Base-by-base conservation (phyloP, 2,888 invertebrate species). In the Mongoloraphidia duomilia region DNA sequence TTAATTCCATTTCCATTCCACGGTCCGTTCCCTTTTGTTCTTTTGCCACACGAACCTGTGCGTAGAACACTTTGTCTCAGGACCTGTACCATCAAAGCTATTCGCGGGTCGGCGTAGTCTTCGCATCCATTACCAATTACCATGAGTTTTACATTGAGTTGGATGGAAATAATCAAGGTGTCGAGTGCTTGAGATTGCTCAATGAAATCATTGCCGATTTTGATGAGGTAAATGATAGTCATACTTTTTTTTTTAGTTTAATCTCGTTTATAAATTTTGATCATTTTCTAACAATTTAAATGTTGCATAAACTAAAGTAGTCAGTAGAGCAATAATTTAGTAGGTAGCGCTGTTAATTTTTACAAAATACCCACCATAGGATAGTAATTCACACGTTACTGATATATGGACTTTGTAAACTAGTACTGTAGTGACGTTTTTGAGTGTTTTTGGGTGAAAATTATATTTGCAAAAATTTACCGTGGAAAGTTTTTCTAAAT, bases 201-300 rank as follows among this genome's bases (percentile, higher is more conserved):
- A 92, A 93, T 65, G 92, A 93, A 67, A 91, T 93, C 57, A 91
- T 93, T 49, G 89, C 89, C 1, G 92, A 92, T 69, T 93, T 93
- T 71, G 93, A 93, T 71, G 90, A 91, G 78, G 85, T 85, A 56
- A 61, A 60, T 59, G 38, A n/a, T 26, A 26, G 1, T 26, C 26
- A 26, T 26, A 26, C 26, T 26, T 26, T 6, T 26, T 26, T 6
- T 26, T 26, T 26, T 26, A 26, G 6, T 1, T 26, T 26, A 6
- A 26, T 26, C 3, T 26, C 26, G 6, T 26, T 26, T 26, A 26
- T 26, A 26, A 26, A 26, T 26, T 26, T 26, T 26, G 3, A 26
- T 26, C 26, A 26, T 6, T 26, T 26, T 26, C 26, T 26, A 39
- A 39, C 9, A 38, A 8, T 38, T 38, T 8, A 38, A 38, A 36